phyloP scores from a whole-genome alignment of 2,888 invertebrate species.

The Ectemnius continuus region DNA sequence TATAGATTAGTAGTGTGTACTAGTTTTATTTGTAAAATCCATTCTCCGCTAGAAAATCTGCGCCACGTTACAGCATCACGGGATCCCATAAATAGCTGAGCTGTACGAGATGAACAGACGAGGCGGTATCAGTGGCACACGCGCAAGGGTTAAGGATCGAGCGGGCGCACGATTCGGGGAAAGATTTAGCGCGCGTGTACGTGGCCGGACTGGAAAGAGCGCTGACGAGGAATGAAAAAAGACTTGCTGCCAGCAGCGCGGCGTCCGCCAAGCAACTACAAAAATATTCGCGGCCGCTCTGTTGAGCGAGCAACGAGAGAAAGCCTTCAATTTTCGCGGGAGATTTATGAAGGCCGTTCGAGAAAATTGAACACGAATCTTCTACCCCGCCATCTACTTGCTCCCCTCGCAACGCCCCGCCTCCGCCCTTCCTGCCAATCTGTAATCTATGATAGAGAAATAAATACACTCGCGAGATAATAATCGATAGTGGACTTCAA shows the following conservation, averaged over 20 bases:
- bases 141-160: no score
- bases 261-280: not conserved
- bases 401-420: no score
- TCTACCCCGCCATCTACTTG: slow-evolving; percentile 35
- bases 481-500: slow-evolving; percentile 58
- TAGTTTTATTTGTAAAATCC: no score
- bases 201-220: not conserved
- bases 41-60: no score
- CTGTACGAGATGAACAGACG: no score
- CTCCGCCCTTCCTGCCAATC: not conserved
- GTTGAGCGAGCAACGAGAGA: slow-evolving; percentile 27
- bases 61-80: no score
- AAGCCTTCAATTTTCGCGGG: slow-evolving; percentile 53
- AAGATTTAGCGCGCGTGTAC: not conserved
- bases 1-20: no score
- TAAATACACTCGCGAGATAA: slow-evolving; percentile 53
- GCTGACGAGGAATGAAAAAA: slow-evolving; percentile 4
- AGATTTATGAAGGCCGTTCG: slow-evolving; percentile 55
- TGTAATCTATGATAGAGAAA: slow-evolving; percentile 56
- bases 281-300: not conserved
- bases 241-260: not conserved
- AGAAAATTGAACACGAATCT: slow-evolving; percentile 61
- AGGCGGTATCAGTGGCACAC: no score
- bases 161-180: not conserved
- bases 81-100: no score